Evolutionary conservation across 2,888 invertebrate genomes (phyloP), one percentile per base, ranked within the genome.

Genomic region (Caradrina kadenii): DNA sequence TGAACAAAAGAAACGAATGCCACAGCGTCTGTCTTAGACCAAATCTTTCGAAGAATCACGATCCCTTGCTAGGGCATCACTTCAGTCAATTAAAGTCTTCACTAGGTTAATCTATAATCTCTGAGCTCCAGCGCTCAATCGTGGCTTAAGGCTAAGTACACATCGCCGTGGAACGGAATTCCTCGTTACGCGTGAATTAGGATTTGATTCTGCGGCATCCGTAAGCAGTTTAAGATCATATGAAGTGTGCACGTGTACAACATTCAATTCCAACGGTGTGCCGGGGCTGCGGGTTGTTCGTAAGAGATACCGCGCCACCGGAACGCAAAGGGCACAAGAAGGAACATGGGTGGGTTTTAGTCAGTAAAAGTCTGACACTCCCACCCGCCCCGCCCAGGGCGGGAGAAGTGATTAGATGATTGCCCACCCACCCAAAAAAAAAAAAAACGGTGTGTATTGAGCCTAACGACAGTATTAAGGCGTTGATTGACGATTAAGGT

Each of bases 401-500:
- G n/a, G n/a, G n/a, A n/a, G n/a, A n/a, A n/a, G n/a, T n/a, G n/a
- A n/a, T n/a, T n/a, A n/a, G n/a, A n/a, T n/a, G n/a, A n/a, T n/a
- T n/a, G n/a, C n/a, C n/a, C n/a, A n/a, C n/a, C n/a, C n/a, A n/a
- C n/a, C n/a, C n/a, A n/a, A n/a, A n/a, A n/a, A n/a, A n/a, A n/a
- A n/a, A n/a, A n/a, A n/a, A n/a, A n/a, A n/a, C 35, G 15, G 13
- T 45, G 45, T 45, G 45, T 3, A 15, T 45, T 45, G 45, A 17
- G 5, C 45, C 45, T 73, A n/a, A n/a, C 73, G 52, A 69, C 58
- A 21, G 49, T 49, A 45, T 58, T 39, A 63, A 31, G 56, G 65
- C 64, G 74, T 64, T 71, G 49, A 75, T 76, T 76, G 71, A 31
- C 64, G 76, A 75, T 75, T 75, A 53, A 75, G 75, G 75, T 75